Conservation (phyloP, 2,113 vertebrate species). For the Nanorana parkeri region DNA sequence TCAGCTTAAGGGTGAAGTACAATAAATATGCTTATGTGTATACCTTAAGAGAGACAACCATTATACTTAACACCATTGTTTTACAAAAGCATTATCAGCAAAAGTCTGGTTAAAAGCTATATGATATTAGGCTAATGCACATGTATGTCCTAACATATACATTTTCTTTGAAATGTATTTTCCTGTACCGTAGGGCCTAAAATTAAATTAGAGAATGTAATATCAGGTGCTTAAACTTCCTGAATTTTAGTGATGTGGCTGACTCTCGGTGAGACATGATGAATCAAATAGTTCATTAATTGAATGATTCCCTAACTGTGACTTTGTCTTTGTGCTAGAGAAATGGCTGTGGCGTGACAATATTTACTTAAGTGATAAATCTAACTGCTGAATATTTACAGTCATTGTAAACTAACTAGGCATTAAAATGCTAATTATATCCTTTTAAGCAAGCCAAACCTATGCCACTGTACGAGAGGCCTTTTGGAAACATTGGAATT, state of each 20-base stretch:
- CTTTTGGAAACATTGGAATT: too few species aligned
- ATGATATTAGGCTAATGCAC: not conserved
- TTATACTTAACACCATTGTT: too few species aligned
- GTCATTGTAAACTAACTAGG: slow-evolving; percentile 5
- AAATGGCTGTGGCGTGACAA: slow-evolving; percentile 11
- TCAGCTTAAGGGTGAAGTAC: too few species aligned
- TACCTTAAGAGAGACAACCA: too few species aligned
- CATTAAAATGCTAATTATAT: slow-evolving; percentile 17
- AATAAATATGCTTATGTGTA: too few species aligned
- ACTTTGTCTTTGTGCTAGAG: not conserved
- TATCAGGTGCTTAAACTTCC: too few species aligned
- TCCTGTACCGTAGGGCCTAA: too few species aligned
- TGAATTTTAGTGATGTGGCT: too few species aligned
- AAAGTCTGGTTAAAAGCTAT: not conserved
- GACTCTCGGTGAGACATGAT: too few species aligned
- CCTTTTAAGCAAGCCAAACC: not conserved
- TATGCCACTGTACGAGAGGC: not conserved
- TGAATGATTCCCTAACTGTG: not conserved
- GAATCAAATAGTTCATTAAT: not conserved
- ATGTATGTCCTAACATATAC: not conserved
- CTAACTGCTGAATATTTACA: slow-evolving; percentile 25
- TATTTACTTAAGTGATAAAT: slow-evolving; percentile 25
- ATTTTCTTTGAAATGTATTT: not conserved
- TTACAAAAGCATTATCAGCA: too few species aligned
- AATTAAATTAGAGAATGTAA: too few species aligned